Evolutionary conservation across 2,797 vertebrate genomes (phyloP), one percentile per base, ranked within the genome.

Genomic region (Phalanger gymnotis): DNA sequence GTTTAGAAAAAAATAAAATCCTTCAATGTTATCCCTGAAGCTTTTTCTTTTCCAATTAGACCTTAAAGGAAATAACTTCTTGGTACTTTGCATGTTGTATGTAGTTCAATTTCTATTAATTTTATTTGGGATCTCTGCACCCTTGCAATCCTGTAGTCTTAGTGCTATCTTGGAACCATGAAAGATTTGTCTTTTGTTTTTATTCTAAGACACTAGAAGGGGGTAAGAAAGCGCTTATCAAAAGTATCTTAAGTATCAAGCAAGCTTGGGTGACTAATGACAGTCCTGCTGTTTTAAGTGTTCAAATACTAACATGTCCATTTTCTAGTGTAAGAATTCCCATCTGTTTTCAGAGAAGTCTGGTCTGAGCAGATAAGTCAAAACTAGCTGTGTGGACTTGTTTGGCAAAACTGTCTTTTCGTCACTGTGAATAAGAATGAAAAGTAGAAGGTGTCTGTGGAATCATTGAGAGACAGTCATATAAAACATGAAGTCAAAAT

Each of bases 401-500:
- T 94, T 96, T 61, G 57, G 40, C 9, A 53, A 40, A 91, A 95
- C 40, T 95, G 94, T 58, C 6, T 89, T 91, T 54, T 91, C 93
- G 54, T 81, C 40, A 55, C 93, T 57, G 28, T 54, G 52, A 57
- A 27, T 54, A 81, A 47, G 53, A 57, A 52, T 14, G 94, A 30
- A 19, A 96, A 93, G 58, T n/a, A 55, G 4, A 93, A 54, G 0
- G 57, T 94, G 93, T 94, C 40, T 34, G 53, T 61, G 28, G 56
- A n/a, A 96, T 92, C 92, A 93, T 91, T 96, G 19, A 90, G 34
- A 96, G 81, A 94, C 92, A 92, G 96, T 91, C 96, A 90, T 56
- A 87, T 93, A 90, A 91, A 96, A 9, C 90, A 95, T 91, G 93
- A 95, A 95, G 87, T 10, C 89, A 87, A 47, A 91, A 52, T 92